Evolutionary conservation across 2,888 invertebrate genomes (phyloP), one percentile per base, ranked within the genome.

Genomic region (Epinotia brunnichana): DNA sequence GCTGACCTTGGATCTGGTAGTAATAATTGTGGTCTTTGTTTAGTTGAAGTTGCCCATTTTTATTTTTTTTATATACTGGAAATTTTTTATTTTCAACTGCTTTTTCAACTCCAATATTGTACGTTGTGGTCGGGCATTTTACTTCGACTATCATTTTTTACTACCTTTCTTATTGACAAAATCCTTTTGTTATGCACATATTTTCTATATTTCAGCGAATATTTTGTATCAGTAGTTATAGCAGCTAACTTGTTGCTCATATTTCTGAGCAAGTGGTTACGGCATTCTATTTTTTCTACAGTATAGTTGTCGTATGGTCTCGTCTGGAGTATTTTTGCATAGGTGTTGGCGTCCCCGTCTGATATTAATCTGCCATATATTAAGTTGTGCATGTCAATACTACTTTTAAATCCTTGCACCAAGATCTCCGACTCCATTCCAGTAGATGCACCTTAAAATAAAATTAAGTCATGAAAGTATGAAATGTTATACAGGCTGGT

Each of bases 381-480:
- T 39, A 39, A 39, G 39, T 39, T 53, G 17, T 53, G 53, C 53
- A 53, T 53, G 7, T 53, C 19, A 17, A 53, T 53, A 19, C 53
- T 53, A 10, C 53, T 53, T 53, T 53, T 53, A 19, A 53, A 53
- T 19, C 53, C 53, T 53, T 53, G 19, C 10, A 53, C 53, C 19
- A 53, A 53, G 10, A 53, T 53, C 53, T 53, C 53, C 2, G 53
- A 53, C 19, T 53, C 53, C 53, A 53, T 53, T 53, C 53, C 53
- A 5, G 53, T 53, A 53, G 53, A 53, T 10, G 53, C 17, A 10
- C 53, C 53, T 53, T 2, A 53, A 53, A 53, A 5, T 39, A 5
- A 39, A 39, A 39, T 39, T n/a, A n/a, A 9, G 39, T 39, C 39
- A 39, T 39, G 39, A 39, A 39, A 39, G n/a, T n/a, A n/a, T n/a